These are phyloP conservation scores for Amphipyra berbera DNA, from an alignment of 2,888 invertebrate species.

Conservation along the genomic window DNA sequence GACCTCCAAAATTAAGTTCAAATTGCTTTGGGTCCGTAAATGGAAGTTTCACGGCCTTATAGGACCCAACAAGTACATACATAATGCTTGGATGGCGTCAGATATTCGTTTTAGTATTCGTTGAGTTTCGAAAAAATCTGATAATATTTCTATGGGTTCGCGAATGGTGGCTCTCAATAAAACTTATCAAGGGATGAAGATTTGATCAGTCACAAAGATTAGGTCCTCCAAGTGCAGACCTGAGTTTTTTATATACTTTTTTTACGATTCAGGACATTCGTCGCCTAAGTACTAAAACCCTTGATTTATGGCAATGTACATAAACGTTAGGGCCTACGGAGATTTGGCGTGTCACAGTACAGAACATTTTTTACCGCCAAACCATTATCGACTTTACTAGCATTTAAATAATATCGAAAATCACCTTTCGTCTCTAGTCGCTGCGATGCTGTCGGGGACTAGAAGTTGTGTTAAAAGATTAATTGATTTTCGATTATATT, in stretches of 20 bases:
- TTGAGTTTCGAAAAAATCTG: constrained; percentile 64
- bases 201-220: constrained; percentile 46
- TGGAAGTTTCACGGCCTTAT: constrained; percentile 48
- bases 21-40: constrained; percentile 44
- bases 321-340: too few species aligned
- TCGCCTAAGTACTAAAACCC: constrained; percentile 1
- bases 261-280: constrained; percentile 37
- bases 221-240: constrained; percentile 12
- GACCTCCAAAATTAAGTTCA: constrained; percentile 40
- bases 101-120: constrained; percentile 62
- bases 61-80: constrained; percentile 53
- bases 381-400: too few species aligned
- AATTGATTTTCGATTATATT: too few species aligned
- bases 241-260: constrained; percentile 20
- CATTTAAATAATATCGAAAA: too few species aligned
- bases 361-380: too few species aligned
- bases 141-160: constrained; percentile 64
- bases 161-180: constrained; percentile 45
- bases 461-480: too few species aligned
- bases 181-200: constrained; percentile 40
- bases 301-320: constrained; percentile 25
- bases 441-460: too few species aligned
- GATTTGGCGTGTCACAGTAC: too few species aligned
- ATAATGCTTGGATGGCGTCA: constrained; percentile 53
- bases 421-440: too few species aligned